These are phyloP conservation scores for Antechinus flavipes DNA, from an alignment of 2,113 vertebrate species.

Conservation along the genomic window DNA sequence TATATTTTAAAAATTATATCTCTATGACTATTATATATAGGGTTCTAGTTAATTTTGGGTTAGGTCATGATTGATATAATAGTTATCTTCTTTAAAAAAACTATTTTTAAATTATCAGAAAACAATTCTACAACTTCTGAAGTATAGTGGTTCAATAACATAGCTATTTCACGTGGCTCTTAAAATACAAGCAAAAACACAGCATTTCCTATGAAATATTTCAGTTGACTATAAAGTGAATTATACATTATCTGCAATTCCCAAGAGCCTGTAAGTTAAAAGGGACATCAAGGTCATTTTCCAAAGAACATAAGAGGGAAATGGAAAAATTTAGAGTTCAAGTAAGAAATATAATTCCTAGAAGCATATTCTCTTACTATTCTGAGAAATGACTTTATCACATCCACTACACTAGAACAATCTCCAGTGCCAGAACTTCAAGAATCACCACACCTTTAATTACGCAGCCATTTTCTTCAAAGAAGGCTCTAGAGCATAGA, in stretches of 20 bases:
- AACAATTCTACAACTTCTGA: neutral
- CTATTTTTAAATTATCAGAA: too few relatives aligned
- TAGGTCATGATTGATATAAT: neutral
- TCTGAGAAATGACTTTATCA: constrained; percentile 71
- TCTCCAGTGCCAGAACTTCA: constrained; percentile 62
- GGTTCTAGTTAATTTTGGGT: neutral
- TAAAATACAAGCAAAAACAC: neutral
- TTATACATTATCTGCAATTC: neutral
- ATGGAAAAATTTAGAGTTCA: constrained; percentile 44
- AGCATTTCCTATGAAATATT: neutral
- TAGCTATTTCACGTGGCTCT: neutral
- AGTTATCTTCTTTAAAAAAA: neutral
- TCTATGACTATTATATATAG: neutral
- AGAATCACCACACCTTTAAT: constrained; percentile 54
- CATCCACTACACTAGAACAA: constrained; percentile 50
- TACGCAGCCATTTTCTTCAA: neutral
- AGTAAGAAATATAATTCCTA: constrained; percentile 28
- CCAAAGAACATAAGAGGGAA: neutral
- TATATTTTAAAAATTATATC: neutral
- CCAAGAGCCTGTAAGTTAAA: neutral
- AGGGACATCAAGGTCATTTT: neutral
- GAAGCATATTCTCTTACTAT: constrained; percentile 67
- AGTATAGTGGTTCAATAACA: neutral
- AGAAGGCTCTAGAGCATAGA: neutral
- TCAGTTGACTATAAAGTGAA: neutral